Conservation (phyloP, 1,140 invertebrate species). For the Philotrypesis tridentata region DNA sequence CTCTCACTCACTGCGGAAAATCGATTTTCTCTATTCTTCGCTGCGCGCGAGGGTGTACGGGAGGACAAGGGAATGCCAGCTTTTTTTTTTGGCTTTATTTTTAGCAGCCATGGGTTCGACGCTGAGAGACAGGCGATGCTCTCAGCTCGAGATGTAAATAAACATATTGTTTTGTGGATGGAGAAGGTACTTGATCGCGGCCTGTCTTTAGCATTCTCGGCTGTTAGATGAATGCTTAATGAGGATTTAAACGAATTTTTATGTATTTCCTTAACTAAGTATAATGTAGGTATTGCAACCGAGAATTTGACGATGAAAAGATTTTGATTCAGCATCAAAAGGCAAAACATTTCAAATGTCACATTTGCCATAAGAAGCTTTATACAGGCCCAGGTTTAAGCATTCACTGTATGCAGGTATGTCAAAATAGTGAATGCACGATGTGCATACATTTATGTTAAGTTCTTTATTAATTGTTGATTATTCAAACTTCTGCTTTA, state of each 20-base stretch:
- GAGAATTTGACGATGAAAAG: constrained; percentile 99
- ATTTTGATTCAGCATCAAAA: constrained; percentile 99
- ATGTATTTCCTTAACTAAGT: constrained; percentile 70
- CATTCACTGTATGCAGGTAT: constrained; percentile 99
- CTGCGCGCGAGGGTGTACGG: not conserved
- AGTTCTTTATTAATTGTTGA: constrained; percentile 5
- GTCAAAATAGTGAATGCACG: constrained; percentile 26
- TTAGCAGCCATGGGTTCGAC: constrained; percentile 36
- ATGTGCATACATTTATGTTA: too few relatives aligned
- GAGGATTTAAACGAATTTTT: not conserved
- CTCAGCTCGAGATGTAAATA: not conserved
- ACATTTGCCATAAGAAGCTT: constrained; percentile 99
- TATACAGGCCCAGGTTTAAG: constrained; percentile 98
- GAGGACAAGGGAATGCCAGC: constrained; percentile 6
- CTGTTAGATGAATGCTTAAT: not conserved
- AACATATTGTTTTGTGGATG: not conserved
- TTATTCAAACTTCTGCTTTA: constrained; percentile 68
- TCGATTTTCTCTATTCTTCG: constrained; percentile 40
- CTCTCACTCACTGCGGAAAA: not conserved
- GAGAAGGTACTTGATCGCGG: not conserved
- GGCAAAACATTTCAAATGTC: constrained; percentile 99
- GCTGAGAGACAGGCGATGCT: not conserved
- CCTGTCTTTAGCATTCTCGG: not conserved
- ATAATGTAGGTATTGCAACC: constrained; percentile 94
- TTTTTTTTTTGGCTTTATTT: constrained; percentile 25